A percentile compares a stretch with the other conserved stretches of the same genome.
Evolutionary conservation across 1,140 invertebrate genomes (phyloP).

Genomic region (Trachelipus rathkii): DNA sequence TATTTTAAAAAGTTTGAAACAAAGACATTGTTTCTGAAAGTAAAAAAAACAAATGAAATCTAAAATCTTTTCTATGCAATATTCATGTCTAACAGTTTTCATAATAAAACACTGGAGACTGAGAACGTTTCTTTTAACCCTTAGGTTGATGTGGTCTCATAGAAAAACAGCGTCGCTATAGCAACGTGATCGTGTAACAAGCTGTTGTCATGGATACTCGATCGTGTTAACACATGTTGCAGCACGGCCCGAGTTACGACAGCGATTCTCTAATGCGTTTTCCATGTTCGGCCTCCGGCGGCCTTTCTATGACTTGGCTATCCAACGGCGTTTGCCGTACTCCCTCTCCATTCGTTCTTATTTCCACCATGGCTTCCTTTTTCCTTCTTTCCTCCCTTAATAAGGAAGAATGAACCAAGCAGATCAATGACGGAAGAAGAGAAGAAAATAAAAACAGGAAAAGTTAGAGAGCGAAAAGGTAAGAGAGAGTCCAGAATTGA

Average conservation of each 20-base stretch:
- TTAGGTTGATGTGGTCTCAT: not conserved
- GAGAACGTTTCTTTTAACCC: not conserved
- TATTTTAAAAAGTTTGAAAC: not conserved
- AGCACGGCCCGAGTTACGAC: conserved; percentile 9
- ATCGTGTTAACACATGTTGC: conserved; percentile 12
- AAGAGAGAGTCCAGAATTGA: too few relatives aligned
- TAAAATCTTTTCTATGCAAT: too few relatives aligned
- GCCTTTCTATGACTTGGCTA: not conserved
- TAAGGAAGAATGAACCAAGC: too few relatives aligned
- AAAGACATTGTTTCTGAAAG: not conserved
- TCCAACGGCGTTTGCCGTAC: not conserved
- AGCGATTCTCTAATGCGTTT: conserved; percentile 9
- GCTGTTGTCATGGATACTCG: conserved; percentile 11
- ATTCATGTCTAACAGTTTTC: too few relatives aligned
- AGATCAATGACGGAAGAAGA: too few relatives aligned
- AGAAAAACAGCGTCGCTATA: not conserved
- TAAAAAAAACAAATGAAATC: too few relatives aligned
- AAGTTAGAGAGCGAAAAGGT: too few relatives aligned
- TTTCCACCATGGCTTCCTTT: too few relatives aligned
- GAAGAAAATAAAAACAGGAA: too few relatives aligned
- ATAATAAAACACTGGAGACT: too few relatives aligned
- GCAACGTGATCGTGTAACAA: conserved; percentile 5
- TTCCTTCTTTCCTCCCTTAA: too few relatives aligned
- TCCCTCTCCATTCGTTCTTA: not conserved
- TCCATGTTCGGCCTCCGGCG: conserved; percentile 4